phyloP scores from a whole-genome alignment of 2,113 vertebrate genomes.

The Pogonocichla stellata region DNA sequence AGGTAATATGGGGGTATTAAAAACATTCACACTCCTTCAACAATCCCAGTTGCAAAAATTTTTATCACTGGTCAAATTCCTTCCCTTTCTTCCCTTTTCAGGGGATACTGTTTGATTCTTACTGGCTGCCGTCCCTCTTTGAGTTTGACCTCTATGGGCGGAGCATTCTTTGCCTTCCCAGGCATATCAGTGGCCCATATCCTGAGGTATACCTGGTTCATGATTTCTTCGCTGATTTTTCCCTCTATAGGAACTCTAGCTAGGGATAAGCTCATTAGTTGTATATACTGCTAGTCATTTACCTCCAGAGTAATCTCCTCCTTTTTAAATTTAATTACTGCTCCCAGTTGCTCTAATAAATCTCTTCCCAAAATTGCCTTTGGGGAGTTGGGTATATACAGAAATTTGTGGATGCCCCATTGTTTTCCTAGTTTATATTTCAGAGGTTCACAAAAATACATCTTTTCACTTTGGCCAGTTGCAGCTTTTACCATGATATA shows the following conservation, averaged over 20 bases:
- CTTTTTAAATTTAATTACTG: background rate
- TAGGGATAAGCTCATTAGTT: background rate
- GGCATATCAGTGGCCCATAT: background rate
- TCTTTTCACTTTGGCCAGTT: background rate
- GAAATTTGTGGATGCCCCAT: background rate
- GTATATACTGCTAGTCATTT: too few relatives aligned
- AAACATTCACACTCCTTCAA: too few relatives aligned
- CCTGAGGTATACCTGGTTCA: rapidly evolving
- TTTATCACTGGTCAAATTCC: too few relatives aligned
- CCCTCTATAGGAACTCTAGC: background rate
- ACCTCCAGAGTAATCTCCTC: background rate
- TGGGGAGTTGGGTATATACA: background rate
- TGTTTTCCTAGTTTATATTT: background rate
- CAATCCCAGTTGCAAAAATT: too few relatives aligned
- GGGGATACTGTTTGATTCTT: too few relatives aligned
- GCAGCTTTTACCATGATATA: too few relatives aligned
- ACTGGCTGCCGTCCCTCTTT: background rate
- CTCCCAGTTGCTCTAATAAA: background rate
- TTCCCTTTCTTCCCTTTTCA: too few relatives aligned
- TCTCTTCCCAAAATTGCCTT: background rate
- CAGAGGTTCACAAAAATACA: background rate
- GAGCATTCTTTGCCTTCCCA: background rate
- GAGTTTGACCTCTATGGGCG: background rate
- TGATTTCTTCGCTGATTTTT: background rate
- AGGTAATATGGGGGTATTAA: too few relatives aligned